Base-by-base conservation (phyloP, 2,888 invertebrate genomes). In the Ptychoptera contaminata region DNA sequence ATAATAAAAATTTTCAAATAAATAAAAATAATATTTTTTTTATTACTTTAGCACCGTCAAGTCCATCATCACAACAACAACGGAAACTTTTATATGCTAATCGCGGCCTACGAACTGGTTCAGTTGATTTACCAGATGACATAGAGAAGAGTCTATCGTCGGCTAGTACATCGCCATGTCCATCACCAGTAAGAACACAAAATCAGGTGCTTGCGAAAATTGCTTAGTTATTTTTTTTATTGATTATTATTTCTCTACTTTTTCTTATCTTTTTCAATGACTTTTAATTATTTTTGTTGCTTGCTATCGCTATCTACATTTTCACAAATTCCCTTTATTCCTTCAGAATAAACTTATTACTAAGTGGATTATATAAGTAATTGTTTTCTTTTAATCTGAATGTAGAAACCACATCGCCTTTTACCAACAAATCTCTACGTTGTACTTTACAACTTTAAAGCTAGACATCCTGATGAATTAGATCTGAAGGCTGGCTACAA, bases 361-460 rank as follows among this genome's bases (percentile, higher is more conserved):
- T 11, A 9, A 32, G 11, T 7, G n/a, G 11, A 7, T 32, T 32
- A n/a, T n/a, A n/a, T n/a, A n/a, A 32, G n/a, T 11, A 32, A 32
- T n/a, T 32, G 11, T 39, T 9, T 39, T 39, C 16, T 16, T 23
- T 16, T n/a, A 39, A 2, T 39, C 8, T 45, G 31, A 1, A 50
- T 51, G 32, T 71, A 86, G 83, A 87, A 87, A 67, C 78, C 83
- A 45, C 85, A 86, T 63, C 76, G 87, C 41, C 71, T 91, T 37
- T 71, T 92, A 47, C 88, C 91, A 16, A 88, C 88, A 47, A 92
- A 92, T 61, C 71, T 92, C 32, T 94, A 92, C 68, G 93, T 94
- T 47, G 88, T 92, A 41, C 72, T 94, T 37, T 94, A 93, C 71
- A 91, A 93, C 69, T 94, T 94, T 67, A 87, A 90, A 59, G 87